Evolutionary conservation across 2,888 invertebrate species (phyloP), one percentile per base, ranked within the genome.

Genomic region (Tipula helvola): DNA sequence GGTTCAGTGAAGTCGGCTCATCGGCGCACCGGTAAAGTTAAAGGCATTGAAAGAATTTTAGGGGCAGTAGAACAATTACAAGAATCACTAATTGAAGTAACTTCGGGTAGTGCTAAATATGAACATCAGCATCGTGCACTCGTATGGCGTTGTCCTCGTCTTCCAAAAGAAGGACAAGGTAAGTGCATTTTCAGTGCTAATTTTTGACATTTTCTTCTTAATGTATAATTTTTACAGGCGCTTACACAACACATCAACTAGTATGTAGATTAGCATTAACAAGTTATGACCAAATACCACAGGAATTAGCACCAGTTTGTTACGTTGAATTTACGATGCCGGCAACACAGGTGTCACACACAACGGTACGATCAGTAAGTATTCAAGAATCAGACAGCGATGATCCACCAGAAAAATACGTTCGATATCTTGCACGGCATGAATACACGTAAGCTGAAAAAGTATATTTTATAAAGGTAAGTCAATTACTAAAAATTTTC

Each of bases 91-190:
- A 98, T 99, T 91, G 98, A 98, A 92, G 97, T 97, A 7, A 98
- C 99, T 12, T 98, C 98, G 0, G 98, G 98, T 86, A 95, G 97
- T 91, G 99, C 99, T 87, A 99, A 99, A 92, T 99, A 99, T 92
- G 99, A 99, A 92, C 99, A 99, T 92, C 97, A 99, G 90, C 98
- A 98, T 92, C 94, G 97, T 88, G 95, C 99, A 87, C 97, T 99
- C 89, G 99, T 99, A 42, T 99, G 99, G 99, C 94, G 99, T 89
- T 99, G 99, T 93, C 96, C 98, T 8, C 93, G 99, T 86, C 93
- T 99, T 89, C 99, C 99, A 87, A 99, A 99, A 92, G 98, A 99
- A 92, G 99, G 99, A 88, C 99, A 99, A 94, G 99, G 98, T 97
- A 90, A 88, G 41, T 85, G 28, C 88, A 16, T 28, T 18, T 12